A percentile compares a stretch with the other conserved stretches of the same genome.
These are phyloP conservation scores for Setophaga petechia DNA, from an alignment of 2,113 vertebrate species.

Conservation along the genomic window DNA sequence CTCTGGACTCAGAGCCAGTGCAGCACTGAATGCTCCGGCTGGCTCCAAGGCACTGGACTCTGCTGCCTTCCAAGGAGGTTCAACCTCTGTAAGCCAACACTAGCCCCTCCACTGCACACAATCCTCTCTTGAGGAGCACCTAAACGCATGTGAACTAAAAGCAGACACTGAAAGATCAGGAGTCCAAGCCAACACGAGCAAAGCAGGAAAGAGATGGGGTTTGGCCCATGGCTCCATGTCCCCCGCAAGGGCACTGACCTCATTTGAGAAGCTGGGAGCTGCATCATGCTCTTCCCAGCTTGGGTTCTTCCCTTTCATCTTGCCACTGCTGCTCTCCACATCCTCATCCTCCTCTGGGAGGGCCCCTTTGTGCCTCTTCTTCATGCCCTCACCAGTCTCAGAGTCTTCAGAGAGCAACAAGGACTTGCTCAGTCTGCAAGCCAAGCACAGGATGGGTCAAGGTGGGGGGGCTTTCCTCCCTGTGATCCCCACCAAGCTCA, in stretches of 20 bases:
- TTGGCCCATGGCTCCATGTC: not conserved
- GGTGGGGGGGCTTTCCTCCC: not conserved
- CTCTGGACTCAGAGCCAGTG: not conserved
- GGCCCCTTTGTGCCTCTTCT: conserved; percentile 83
- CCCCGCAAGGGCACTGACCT: conserved; percentile 77
- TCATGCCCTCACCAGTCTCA: conserved; percentile 84
- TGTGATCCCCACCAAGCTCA: conserved; percentile 7
- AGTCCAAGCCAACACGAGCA: not conserved
- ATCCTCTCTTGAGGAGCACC: not conserved
- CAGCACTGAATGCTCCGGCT: not conserved
- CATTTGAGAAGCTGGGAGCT: conserved; percentile 80
- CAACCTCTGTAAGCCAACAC: not conserved
- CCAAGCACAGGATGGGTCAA: conserved; percentile 63
- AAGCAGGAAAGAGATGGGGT: not conserved
- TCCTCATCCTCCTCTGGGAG: conserved; percentile 85
- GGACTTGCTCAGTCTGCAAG: conserved; percentile 85
- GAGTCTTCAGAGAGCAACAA: conserved; percentile 89
- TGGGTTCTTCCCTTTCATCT: conserved; percentile 82
- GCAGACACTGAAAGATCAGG: not conserved
- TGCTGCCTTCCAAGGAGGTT: not conserved
- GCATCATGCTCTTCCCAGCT: conserved; percentile 86
- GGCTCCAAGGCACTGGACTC: not conserved
- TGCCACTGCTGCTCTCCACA: conserved; percentile 72
- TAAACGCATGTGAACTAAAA: not conserved
- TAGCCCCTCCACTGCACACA: not conserved